Evolutionary conservation across 1,140 invertebrate genomes (phyloP), one percentile per base, ranked within the genome.

Genomic region (Lepidurus couesii): DNA sequence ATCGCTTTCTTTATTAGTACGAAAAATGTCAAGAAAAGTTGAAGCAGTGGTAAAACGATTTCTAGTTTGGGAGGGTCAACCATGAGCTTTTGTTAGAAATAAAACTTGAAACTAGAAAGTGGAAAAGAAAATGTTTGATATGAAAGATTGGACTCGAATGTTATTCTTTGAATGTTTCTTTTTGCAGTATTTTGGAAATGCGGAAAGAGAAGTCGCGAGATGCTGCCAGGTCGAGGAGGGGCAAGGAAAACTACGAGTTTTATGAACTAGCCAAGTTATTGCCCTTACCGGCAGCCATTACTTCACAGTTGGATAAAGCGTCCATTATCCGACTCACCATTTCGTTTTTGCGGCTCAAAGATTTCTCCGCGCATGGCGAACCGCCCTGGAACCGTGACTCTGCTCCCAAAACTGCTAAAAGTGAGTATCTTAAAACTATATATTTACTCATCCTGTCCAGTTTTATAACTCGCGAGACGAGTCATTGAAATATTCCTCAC

Each of bases 241-340:
- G 96, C 42, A 98, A 98, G 84, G 97, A 98, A 86, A 99, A 99
- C 87, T 97, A 94, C 84, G 97, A 98, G 87, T 99, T 98, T 87
- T 98, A 98, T 87, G 96, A 98, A 87, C 87, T 99, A 85, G 96
- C 97, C 80, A 98, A 98, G 88, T 94, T 99, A 92, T 87, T 99
- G 81, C 97, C 97, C 0, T 88, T 98, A 47, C 97, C 97, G 0
- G 92, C 94, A 4, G 96, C 96, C 82, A 98, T 98, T 85, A 98
- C 97, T 81, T 95, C 93, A 81, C 97, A 98, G 86, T 88, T 98
- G 87, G 97, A 99, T 88, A 99, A 99, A 87, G 97, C 97, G 34
- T 98, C 96, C 83, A 98, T 99, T 85, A 98, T 98, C 87, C 90
- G 97, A 84, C 91, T 99, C 83, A 98, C 96, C 81, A 98, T 98